Evolutionary conservation across 2,888 invertebrate genomes (phyloP).

Genomic region (Ypsolopha scabrella): DNA sequence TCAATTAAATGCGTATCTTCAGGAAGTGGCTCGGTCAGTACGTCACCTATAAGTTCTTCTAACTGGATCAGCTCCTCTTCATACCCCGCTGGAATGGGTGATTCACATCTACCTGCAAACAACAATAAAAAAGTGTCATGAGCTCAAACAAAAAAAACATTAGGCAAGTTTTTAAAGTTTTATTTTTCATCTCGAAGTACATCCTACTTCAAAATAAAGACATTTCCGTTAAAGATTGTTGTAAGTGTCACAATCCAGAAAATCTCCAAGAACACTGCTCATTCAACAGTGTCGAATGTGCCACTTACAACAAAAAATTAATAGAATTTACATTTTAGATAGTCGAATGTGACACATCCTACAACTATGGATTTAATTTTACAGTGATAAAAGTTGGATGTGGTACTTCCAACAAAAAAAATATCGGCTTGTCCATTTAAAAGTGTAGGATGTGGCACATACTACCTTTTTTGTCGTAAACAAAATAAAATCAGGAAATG

Average conservation of each 20-base stretch:
- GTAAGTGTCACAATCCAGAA: neutral
- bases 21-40: too few relatives aligned
- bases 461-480: too few relatives aligned
- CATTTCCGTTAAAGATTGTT: neutral
- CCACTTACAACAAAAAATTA: neutral
- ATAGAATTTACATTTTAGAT: neutral
- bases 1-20: too few relatives aligned
- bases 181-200: too few relatives aligned
- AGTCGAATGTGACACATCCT: too few relatives aligned
- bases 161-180: neutral
- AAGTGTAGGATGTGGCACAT: neutral
- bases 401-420: neutral
- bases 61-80: slow-evolving; percentile 1
- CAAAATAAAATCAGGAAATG: too few relatives aligned
- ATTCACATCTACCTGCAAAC: neutral
- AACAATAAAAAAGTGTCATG: too few relatives aligned
- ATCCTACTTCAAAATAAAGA: neutral
- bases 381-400: neutral
- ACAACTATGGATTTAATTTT: too few relatives aligned
- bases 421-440: neutral
- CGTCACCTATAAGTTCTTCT: neutral
- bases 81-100: neutral
- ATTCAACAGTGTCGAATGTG: neutral
- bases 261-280: neutral
- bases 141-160: too few relatives aligned